A percentile compares a stretch with the other conserved stretches of the same genome.
Conservation (phyloP, 2,888 invertebrate species). For the Empis stercorea region DNA sequence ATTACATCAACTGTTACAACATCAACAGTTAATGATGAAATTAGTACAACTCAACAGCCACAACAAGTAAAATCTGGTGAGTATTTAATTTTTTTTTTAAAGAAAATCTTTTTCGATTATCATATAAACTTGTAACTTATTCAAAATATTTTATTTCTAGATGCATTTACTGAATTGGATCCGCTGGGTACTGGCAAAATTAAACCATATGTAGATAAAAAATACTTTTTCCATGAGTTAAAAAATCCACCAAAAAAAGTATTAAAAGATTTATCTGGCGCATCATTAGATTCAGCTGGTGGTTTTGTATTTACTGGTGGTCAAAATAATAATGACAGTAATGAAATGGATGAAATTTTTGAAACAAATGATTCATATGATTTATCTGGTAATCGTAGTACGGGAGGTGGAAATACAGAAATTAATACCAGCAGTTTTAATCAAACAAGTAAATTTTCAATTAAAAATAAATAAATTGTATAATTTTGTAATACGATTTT, state of each 20-base stretch:
- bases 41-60: conserved; percentile 9
- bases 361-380: neutral
- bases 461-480: neutral
- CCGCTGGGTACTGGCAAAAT: conserved; percentile 83
- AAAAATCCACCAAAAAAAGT: conserved; percentile 91
- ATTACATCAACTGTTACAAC: conserved; percentile 9
- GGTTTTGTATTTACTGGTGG: neutral
- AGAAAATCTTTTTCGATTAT: too few species aligned
- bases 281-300: conserved; percentile 1
- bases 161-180: conserved; percentile 88
- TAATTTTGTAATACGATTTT: too few species aligned
- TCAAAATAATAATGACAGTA: conserved; percentile 7
- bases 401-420: too few species aligned
- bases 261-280: conserved; percentile 58
- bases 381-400: neutral
- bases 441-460: conserved; percentile 15
- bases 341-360: neutral
- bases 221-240: conserved; percentile 90
- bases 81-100: too few species aligned
- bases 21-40: conserved; percentile 8
- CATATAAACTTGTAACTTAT: too few species aligned
- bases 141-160: too few species aligned
- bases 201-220: conserved; percentile 88
- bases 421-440: conserved; percentile 2
- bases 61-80: conserved; percentile 25